Percentiles rank a stretch among this genome's conserved stretches.
Evolutionary conservation across 2,113 vertebrate genomes (phyloP).

Genomic region (Caranx melampygus): DNA sequence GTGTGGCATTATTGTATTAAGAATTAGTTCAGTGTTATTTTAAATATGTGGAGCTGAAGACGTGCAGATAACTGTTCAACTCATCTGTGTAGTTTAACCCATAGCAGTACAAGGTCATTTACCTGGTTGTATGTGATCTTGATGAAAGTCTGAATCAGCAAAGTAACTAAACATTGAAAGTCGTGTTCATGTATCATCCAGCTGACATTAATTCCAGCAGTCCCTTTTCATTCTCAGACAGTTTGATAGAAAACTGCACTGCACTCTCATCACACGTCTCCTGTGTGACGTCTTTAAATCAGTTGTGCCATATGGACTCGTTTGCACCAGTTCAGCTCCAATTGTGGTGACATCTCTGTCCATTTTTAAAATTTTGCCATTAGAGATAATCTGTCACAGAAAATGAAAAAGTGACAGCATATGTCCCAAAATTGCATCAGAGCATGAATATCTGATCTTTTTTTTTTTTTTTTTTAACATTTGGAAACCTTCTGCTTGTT

Average conservation of each 20-base stretch:
- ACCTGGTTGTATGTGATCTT: too few species aligned
- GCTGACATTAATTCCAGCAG: background rate
- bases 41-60: too few species aligned
- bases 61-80: too few species aligned
- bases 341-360: background rate
- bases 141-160: too few species aligned
- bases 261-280: background rate
- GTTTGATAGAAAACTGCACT: too few species aligned
- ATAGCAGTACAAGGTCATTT: too few species aligned
- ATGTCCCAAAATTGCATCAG: slow-evolving; percentile 9
- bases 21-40: too few species aligned
- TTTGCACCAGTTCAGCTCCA: background rate
- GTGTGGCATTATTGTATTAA: too few species aligned
- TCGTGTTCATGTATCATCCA: background rate
- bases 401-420: slow-evolving; percentile 2
- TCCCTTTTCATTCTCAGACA: too few species aligned
- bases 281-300: slow-evolving; percentile 1
- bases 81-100: too few species aligned
- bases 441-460: background rate
- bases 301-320: slow-evolving; percentile 14
- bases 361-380: background rate
- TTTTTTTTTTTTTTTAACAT: background rate
- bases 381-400: slow-evolving; percentile 34
- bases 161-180: too few species aligned
- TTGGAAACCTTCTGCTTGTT: background rate